Conservation (phyloP, 2,888 invertebrate genomes). For the Ariolimax columbianus region DNA sequence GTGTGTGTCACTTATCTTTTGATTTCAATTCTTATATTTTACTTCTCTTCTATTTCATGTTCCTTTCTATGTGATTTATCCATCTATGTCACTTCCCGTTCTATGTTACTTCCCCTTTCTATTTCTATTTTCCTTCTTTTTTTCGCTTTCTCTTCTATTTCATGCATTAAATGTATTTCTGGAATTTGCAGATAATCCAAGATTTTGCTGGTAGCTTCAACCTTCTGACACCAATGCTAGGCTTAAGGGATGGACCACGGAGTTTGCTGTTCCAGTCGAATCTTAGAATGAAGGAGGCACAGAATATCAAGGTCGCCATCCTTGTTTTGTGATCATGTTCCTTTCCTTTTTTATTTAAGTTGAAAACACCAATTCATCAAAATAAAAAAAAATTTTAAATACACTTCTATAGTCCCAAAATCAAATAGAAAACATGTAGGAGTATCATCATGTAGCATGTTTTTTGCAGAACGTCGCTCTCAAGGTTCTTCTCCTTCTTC, state of each 20-base stretch:
- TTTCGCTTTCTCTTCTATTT: no score
- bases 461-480: no score
- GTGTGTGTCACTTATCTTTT: no score
- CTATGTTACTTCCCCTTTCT: not conserved
- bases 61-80: not conserved
- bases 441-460: no score
- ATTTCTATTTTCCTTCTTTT: no score
- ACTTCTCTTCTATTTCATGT: not conserved
- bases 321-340: no score
- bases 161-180: not conserved
- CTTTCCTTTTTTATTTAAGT: no score
- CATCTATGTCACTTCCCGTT: not conserved
- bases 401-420: no score
- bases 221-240: conserved; percentile 89
- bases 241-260: conserved; percentile 87
- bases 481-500: no score
- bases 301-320: conserved; percentile 82
- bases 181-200: conserved; percentile 64
- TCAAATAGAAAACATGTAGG: no score
- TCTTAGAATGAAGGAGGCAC: conserved; percentile 89
- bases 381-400: no score
- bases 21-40: not conserved
- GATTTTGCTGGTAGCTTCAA: conserved; percentile 82
- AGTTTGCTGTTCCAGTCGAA: conserved; percentile 89
- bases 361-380: no score